Evolutionary conservation across 2,888 invertebrate genomes (phyloP), one percentile per base, ranked within the genome.

Genomic region (Deladenus siricidicola): DNA sequence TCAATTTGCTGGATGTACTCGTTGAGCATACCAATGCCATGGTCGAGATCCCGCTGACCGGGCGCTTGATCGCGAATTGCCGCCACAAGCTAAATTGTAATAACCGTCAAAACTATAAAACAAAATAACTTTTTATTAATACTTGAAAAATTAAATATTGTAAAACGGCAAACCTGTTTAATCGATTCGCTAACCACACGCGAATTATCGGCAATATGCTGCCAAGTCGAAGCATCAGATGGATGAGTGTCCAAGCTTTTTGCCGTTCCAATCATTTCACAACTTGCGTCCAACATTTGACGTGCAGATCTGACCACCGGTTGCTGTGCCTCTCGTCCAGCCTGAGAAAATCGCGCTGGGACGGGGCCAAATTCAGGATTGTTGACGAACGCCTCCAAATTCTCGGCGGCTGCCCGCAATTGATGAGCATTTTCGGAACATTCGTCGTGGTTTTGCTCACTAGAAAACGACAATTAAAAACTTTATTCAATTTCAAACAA

Each of bases 171-270:
- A n/a, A n/a, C 43, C 14, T 86, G 86, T 81, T 96, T 96, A 78
- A 98, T 94, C 29, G 91, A 89, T 80, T 96, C 94, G 1, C 93
- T 93, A 0, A 98, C 93, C 54, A 86, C 87, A 80, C 91, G 93
- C 79, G 92, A 92, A 83, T 93, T 90, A 72, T 86, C 86, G 0
- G 94, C 92, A 64, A 98, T 85, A 61, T 87, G 84, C 80, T 93
- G 93, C 92, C 96, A 96, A 24, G 90, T 90, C 1, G 88, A 85
- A 2, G 92, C 88, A 82, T 96, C 94, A 67, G 87, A 86, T 0
- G 93, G 91, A 3, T 68, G 56, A 14, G 66, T 85, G 0, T 90
- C 90, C 64, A 98, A 83, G 55, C 86, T 88, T 78, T 89, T 89
- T 0, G 93, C 92, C 0, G 92, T 86, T 26, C 59, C 51, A 55